Conservation (phyloP, 2,888 invertebrate genomes). For the Eristalis arbustorum region DNA sequence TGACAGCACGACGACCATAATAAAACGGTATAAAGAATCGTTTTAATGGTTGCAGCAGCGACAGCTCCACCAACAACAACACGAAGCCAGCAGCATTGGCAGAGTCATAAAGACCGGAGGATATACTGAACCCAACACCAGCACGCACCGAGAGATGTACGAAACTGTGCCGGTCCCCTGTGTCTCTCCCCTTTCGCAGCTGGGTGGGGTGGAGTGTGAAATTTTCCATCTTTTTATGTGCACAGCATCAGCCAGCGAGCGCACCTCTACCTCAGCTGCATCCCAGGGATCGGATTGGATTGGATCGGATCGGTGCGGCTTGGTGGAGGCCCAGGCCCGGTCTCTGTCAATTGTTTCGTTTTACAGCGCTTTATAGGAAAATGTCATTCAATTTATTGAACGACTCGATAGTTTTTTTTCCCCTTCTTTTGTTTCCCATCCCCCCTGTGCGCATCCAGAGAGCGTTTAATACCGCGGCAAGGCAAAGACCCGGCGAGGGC, state of each 20-base stretch:
- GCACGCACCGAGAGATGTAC: constrained; percentile 34
- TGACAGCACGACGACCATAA: constrained; percentile 64
- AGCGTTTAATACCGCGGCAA: constrained; percentile 38
- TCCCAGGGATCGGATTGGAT: neutral
- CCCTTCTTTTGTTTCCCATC: neutral
- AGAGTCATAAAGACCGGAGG: constrained; percentile 55
- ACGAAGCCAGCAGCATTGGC: constrained; percentile 27
- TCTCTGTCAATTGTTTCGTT: constrained; percentile 55
- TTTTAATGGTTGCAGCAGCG: constrained; percentile 60
- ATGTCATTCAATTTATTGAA: constrained; percentile 66
- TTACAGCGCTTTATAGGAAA: constrained; percentile 63
- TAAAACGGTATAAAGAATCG: constrained; percentile 67
- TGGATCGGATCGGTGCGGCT: neutral
- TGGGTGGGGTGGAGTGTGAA: neutral
- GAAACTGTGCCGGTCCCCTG: neutral
- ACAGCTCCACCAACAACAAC: constrained; percentile 3
- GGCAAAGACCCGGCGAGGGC: neutral
- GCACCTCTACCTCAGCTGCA: constrained; percentile 46
- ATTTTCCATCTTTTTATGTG: constrained; percentile 49
- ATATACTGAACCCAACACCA: constrained; percentile 51
- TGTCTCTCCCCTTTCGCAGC: neutral
- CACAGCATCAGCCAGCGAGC: neutral
- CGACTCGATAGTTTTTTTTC: constrained; percentile 46
- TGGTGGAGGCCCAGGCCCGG: neutral
- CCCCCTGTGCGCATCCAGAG: constrained; percentile 9